These are phyloP conservation scores for Falco columbarius DNA, from an alignment of 2,797 vertebrate species.

Conservation along the genomic window DNA sequence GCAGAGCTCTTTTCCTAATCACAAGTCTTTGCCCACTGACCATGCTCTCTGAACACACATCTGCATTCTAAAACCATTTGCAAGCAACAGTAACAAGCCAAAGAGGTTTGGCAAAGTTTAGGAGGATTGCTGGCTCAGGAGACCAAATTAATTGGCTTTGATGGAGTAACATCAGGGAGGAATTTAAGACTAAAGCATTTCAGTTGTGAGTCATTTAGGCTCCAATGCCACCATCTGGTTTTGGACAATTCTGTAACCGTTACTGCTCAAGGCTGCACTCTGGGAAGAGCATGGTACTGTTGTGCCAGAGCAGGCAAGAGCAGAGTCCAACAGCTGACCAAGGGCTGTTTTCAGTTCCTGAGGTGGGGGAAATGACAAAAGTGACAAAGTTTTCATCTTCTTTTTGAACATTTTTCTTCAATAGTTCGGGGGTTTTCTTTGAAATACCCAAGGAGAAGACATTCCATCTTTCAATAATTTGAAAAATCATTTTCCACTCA, in stretches of 20 bases:
- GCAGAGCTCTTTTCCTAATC: neutral
- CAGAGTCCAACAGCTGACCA: neutral
- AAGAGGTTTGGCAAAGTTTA: neutral
- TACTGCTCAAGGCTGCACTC: neutral
- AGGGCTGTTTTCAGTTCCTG: neutral
- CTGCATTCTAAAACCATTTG: neutral
- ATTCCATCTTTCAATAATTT: neutral
- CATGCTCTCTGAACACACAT: neutral
- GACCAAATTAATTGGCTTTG: constrained; percentile 22
- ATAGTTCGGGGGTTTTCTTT: neutral
- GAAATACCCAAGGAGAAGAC: neutral
- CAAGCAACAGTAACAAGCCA: neutral
- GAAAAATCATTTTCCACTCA: neutral
- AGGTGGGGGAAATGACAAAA: fast-evolving
- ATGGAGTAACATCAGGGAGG: constrained; percentile 31
- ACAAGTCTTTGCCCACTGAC: neutral
- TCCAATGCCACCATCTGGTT: constrained; percentile 43
- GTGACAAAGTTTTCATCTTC: neutral
- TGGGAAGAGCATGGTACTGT: neutral
- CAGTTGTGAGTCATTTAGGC: neutral
- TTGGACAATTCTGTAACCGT: neutral
- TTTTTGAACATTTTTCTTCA: neutral
- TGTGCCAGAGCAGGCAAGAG: neutral
- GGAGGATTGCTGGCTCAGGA: neutral
- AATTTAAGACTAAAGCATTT: constrained; percentile 36